Conservation (phyloP, 2,797 vertebrate species). For the Falco naumanni region DNA sequence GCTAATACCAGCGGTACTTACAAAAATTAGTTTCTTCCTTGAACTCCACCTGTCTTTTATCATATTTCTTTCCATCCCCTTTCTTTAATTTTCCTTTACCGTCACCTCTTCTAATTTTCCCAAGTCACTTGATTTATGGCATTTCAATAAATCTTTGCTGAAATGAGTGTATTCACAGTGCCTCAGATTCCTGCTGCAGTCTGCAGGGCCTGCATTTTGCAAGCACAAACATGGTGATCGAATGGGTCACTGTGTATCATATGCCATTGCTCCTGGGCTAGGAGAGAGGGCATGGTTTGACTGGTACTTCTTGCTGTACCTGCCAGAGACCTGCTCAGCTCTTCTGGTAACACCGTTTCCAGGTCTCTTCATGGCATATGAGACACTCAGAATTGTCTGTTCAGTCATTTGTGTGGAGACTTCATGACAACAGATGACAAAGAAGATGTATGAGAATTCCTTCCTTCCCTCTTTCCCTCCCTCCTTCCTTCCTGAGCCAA, state of each 20-base stretch:
- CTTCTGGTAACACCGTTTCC: not conserved
- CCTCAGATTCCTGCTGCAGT: not conserved
- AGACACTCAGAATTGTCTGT: not conserved
- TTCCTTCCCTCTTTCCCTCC: not conserved
- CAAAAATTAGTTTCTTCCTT: not conserved
- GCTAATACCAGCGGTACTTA: not conserved
- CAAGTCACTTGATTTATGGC: not conserved
- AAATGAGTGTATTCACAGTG: not conserved
- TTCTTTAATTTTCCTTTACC: not conserved
- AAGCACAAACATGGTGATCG: not conserved
- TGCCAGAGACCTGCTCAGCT: not conserved
- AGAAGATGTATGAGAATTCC: not conserved
- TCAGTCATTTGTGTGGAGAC: not conserved
- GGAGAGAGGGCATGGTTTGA: not conserved
- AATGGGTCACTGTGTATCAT: not conserved
- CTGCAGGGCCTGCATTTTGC: not conserved
- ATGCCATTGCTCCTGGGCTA: not conserved
- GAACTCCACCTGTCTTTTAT: not conserved
- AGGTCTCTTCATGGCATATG: accelerated
- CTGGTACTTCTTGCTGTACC: not conserved
- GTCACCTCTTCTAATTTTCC: not conserved
- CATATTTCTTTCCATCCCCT: not conserved
- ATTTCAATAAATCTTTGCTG: not conserved
- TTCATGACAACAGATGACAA: not conserved
- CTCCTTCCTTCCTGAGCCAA: not conserved